These are phyloP conservation scores for Alethe diademata DNA, from an alignment of 2,113 vertebrate species.

Conservation along the genomic window DNA sequence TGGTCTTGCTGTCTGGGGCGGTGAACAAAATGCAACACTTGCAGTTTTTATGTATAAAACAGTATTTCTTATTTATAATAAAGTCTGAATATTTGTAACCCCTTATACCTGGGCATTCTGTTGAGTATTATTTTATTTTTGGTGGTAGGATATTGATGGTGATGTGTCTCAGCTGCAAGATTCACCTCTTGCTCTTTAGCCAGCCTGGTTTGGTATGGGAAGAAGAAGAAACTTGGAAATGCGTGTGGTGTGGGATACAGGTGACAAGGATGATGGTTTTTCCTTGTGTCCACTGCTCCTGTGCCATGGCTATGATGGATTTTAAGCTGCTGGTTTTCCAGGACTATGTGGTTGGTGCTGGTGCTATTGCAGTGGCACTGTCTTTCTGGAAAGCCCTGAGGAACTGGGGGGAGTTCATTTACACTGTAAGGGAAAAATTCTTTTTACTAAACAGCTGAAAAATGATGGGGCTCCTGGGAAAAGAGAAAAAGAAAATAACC, in stretches of 20 bases:
- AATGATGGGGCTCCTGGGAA: neutral
- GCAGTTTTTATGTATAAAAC: constrained; percentile 88
- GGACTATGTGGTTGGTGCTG: neutral
- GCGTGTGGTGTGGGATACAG: neutral
- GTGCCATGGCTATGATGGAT: neutral
- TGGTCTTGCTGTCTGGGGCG: constrained; percentile 71
- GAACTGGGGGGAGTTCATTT: neutral
- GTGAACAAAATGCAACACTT: constrained; percentile 80
- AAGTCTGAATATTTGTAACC: constrained; percentile 89
- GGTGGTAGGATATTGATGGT: no score
- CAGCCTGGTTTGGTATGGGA: neutral
- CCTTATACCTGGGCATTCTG: constrained; percentile 63
- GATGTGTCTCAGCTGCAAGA: neutral
- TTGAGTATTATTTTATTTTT: constrained; percentile 46
- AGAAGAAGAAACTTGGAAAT: neutral
- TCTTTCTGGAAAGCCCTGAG: neutral
- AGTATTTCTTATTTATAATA: constrained; percentile 99
- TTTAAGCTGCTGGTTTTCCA: neutral
- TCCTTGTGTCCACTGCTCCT: neutral
- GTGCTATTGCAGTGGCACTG: neutral
- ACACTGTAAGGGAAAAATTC: neutral
- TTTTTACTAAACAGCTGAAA: neutral
- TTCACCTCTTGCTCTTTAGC: neutral
- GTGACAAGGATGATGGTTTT: neutral
- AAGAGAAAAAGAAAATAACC: no score